A percentile compares a stretch with the other conserved stretches of the same genome.
These are phyloP conservation scores for Dicrurus megarhynchus DNA, from an alignment of 2,113 vertebrate species.

Conservation along the genomic window DNA sequence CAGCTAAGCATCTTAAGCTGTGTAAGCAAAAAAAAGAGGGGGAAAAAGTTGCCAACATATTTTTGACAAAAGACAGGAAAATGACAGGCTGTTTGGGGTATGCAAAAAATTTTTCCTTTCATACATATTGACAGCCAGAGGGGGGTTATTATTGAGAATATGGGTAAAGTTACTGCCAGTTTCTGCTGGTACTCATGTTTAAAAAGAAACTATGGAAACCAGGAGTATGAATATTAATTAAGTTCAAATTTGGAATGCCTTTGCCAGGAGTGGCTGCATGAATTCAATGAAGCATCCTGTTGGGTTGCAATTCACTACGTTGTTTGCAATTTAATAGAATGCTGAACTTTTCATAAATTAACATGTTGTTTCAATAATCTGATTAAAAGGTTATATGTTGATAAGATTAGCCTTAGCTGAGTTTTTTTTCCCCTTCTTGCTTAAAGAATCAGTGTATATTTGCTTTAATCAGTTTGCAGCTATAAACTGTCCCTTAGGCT, in stretches of 20 bases:
- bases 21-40: background rate
- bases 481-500: background rate
- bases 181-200: constrained; percentile 77
- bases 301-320: constrained; percentile 76
- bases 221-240: constrained; percentile 85
- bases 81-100: constrained; percentile 67
- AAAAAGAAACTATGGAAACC: constrained; percentile 89
- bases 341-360: constrained; percentile 79
- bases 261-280: constrained; percentile 76
- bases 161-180: constrained; percentile 79
- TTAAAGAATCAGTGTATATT: constrained; percentile 67
- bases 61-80: constrained; percentile 74
- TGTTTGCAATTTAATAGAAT: constrained; percentile 79
- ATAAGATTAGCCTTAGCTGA: constrained; percentile 70
- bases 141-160: constrained; percentile 84
- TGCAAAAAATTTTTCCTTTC: constrained; percentile 72
- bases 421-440: constrained; percentile 8
- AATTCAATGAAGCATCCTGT: constrained; percentile 80
- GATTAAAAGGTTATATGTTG: constrained; percentile 80
- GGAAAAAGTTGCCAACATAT: constrained; percentile 38
- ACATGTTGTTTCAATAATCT: constrained; percentile 82
- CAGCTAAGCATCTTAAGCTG: constrained; percentile 55
- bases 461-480: constrained; percentile 9
- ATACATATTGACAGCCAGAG: constrained; percentile 75
- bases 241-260: constrained; percentile 83